phyloP scores from a whole-genome alignment of 23 tunicate genomes.

The Trididemnum clinides region DNA sequence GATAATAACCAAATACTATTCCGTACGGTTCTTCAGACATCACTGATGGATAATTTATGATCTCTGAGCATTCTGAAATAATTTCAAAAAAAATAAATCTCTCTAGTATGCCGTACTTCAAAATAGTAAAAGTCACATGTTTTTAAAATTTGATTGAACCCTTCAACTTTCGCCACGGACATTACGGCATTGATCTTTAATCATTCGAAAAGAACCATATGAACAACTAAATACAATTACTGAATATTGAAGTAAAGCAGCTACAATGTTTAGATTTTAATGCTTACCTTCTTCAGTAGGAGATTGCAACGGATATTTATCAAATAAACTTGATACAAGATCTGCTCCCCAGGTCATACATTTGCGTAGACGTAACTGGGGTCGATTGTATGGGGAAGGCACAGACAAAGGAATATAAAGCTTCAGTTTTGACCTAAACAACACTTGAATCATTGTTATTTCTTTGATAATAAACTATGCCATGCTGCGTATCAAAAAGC shows the following conservation, averaged over 20 bases:
- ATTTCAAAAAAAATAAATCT: background rate
- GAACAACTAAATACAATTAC: too few species aligned
- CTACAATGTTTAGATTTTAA: too few species aligned
- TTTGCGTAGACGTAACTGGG: background rate
- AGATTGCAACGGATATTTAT: constrained; percentile 25
- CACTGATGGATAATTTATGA: constrained; percentile 51
- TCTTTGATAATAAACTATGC: too few species aligned
- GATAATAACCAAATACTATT: constrained; percentile 36
- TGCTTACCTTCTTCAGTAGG: constrained; percentile 47
- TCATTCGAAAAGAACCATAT: too few species aligned
- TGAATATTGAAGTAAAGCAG: too few species aligned
- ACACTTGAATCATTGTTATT: too few species aligned
- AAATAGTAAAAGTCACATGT: background rate
- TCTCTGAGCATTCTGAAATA: constrained; percentile 42
- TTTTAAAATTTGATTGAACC: background rate
- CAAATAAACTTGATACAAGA: background rate
- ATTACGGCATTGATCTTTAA: background rate
- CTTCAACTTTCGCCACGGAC: background rate
- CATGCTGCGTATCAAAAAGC: too few species aligned
- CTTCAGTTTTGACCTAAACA: constrained; percentile 3
- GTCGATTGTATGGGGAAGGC: constrained; percentile 18
- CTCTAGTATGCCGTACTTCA: too few species aligned
- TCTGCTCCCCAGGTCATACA: constrained; percentile 57
- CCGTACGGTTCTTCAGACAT: constrained; percentile 72
- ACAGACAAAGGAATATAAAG: background rate